Conservation (phyloP, 2,113 vertebrate genomes). For the Paracyprichromis sp. region DNA sequence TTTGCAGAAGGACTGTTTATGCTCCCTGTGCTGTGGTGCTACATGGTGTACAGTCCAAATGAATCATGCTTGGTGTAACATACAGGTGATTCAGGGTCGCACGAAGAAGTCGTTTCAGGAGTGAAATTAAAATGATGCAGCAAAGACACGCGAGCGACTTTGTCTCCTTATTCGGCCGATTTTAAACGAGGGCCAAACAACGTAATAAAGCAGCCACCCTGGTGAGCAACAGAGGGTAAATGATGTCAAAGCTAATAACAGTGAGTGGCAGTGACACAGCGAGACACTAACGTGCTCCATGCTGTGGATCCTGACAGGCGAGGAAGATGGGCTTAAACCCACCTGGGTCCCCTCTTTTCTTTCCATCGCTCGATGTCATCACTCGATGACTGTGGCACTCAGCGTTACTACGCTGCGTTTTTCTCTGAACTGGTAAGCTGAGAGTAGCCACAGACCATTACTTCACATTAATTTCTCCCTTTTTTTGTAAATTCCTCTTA, state of each 20-base stretch:
- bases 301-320: conserved; percentile 5
- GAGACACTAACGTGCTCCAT: conserved; percentile 14
- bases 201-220: background rate
- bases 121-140: conserved; percentile 6
- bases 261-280: background rate
- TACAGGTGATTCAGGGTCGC: background rate
- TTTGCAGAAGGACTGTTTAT: background rate
- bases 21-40: background rate
- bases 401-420: background rate
- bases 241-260: background rate
- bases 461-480: no score
- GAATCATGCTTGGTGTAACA: conserved; percentile 8
- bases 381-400: conserved; percentile 16
- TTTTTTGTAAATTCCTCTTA: background rate
- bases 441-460: background rate
- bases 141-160: background rate
- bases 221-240: background rate
- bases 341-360: conserved; percentile 3
- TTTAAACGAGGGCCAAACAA: background rate
- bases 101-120: conserved; percentile 4
- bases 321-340: background rate
- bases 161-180: background rate
- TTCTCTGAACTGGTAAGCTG: background rate
- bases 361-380: conserved; percentile 9
- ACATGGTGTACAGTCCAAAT: background rate